A percentile compares a stretch with the other conserved stretches of the same genome.
Conservation (phyloP, 2,888 invertebrate species). For the Torymus auratus region DNA sequence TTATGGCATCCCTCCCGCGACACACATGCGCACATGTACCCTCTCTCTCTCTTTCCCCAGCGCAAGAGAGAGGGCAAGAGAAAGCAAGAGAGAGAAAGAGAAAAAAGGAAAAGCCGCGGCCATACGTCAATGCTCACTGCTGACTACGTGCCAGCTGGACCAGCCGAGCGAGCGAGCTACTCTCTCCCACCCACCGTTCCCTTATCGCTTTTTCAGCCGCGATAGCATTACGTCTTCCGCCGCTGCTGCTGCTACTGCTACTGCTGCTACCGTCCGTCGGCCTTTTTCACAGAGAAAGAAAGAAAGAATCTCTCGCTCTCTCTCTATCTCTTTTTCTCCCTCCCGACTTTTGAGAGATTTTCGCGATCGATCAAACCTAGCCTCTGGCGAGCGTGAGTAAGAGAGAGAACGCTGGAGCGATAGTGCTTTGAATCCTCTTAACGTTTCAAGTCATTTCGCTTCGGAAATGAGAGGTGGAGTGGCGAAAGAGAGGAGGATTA, state of each 20-base stretch:
- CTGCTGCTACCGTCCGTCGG: no score
- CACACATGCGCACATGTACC: no score
- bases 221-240: slow-evolving; percentile 8
- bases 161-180: background rate
- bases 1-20: slow-evolving; percentile 28
- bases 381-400: background rate
- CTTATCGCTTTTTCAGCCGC: slow-evolving; percentile 22
- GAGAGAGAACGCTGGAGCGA: background rate
- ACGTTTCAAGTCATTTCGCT: slow-evolving; percentile 22
- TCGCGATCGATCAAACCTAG: slow-evolving; percentile 37
- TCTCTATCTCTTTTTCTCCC: background rate
- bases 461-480: slow-evolving; percentile 5
- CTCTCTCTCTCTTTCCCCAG: no score
- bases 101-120: slow-evolving; percentile 17
- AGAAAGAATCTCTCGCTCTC: no score
- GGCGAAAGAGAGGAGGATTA: slow-evolving; percentile 3
- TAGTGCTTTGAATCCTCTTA: slow-evolving; percentile 25
- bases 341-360: slow-evolving; percentile 34
- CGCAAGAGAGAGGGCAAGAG: no score
- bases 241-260: no score
- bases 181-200: background rate
- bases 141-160: slow-evolving; percentile 61
- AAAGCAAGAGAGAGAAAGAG: slow-evolving; percentile 4
- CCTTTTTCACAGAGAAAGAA: no score
- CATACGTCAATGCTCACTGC: slow-evolving; percentile 59